phyloP scores from a whole-genome alignment of 2,797 vertebrate species.

The Tokudaia muenninki region DNA sequence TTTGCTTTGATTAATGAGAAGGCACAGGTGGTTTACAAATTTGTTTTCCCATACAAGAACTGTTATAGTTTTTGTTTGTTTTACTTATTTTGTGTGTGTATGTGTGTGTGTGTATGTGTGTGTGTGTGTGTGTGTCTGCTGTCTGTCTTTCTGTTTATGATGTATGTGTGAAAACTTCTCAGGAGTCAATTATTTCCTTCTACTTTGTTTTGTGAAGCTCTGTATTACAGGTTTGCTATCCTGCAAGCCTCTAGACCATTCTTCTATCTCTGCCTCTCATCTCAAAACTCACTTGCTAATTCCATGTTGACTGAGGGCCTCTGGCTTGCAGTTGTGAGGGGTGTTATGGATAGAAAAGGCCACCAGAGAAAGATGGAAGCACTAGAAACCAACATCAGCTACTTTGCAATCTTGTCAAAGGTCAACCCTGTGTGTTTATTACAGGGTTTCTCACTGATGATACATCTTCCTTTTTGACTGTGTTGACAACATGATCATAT shows the following conservation, averaged over 20 bases:
- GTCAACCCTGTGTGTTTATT: constrained; percentile 60
- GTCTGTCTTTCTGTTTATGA: not conserved
- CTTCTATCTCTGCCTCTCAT: not conserved
- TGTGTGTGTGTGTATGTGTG: not conserved
- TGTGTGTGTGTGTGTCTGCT: not conserved
- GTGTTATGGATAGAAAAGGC: not conserved
- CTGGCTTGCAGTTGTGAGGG: not conserved
- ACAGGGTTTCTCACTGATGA: constrained; percentile 52
- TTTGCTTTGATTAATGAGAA: constrained; percentile 45
- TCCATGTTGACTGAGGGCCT: not conserved
- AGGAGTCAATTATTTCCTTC: not conserved
- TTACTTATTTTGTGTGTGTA: not conserved
- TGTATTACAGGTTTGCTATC: not conserved
- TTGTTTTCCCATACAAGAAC: constrained; percentile 11
- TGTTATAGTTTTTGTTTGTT: not conserved
- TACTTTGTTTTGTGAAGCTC: not conserved
- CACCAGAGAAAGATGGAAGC: not conserved
- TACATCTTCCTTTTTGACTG: constrained; percentile 33
- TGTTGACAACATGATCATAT: constrained; percentile 74
- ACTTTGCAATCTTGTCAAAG: constrained; percentile 58
- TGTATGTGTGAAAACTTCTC: not conserved
- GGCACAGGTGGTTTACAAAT: not conserved
- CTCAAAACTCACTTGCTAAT: constrained; percentile 29
- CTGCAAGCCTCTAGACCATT: not conserved
- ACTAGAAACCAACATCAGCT: constrained; percentile 36